Evolutionary conservation across 2,797 vertebrate species (phyloP), one percentile per base, ranked within the genome.

Genomic region (Sebastes itinus): DNA sequence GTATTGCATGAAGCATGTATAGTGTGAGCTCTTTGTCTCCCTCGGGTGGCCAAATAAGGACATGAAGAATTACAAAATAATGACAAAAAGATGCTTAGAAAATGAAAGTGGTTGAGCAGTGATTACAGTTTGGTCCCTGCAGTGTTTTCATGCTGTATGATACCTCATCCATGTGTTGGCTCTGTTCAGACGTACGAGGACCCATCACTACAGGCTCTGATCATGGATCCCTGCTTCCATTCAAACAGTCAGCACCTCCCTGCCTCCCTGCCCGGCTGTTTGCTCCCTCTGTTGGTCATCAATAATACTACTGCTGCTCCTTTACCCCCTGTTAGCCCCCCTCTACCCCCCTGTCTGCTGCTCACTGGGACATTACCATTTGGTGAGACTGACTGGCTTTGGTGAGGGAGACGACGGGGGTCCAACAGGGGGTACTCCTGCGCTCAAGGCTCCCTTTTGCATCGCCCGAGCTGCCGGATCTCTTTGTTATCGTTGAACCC

Each of bases 291-390:
- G 77, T 84, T 85, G 94, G 93, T 80, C 88, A 78, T 84, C 69
- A 77, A 16, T 77, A n/a, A 42, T 61, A 89, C 55, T 81, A 11
- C 87, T 79, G 73, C 81, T 81, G 84, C 91, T 90, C 88, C 78
- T 28, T 89, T 73, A 83, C 89, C 88, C 92, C 89, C 87, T 89
- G 64, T 82, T 75, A 82, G 25, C 68, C 83, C 77, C 83, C 86
- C 80, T 64, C 81, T 61, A 46, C 81, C 82, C 78, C 89, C 78
- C 81, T 85, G 71, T 80, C 88, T 90, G 85, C 85, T 86, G 72
- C 89, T 88, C 92, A 90, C 89, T 94, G 93, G 92, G 93, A 94
- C 93, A 91, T 93, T 93, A 94, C 91, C 92, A 93, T 94, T 96
- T 93, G 93, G 90, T 93, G 87, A 92, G 92, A 88, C 92, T 88